These are phyloP conservation scores for Reticulitermes lucifugus DNA, from an alignment of 2,888 invertebrate genomes.

Conservation along the genomic window DNA sequence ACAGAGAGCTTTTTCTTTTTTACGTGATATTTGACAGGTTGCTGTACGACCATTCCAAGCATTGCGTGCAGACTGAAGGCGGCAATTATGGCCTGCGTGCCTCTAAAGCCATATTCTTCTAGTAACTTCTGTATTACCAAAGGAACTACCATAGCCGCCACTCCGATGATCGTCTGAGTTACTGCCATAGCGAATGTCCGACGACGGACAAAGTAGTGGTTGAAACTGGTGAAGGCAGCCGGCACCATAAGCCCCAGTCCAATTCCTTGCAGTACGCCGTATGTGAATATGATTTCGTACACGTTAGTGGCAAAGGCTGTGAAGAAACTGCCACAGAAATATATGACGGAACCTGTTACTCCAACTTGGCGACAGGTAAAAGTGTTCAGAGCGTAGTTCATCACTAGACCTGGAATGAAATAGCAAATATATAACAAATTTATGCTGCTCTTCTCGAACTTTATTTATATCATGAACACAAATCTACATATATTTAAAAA, in stretches of 20 bases:
- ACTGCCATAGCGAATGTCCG: conserved; percentile 80
- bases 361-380: conserved; percentile 77
- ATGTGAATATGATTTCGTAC: conserved; percentile 73
- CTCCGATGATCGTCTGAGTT: conserved; percentile 76
- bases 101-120: conserved; percentile 75
- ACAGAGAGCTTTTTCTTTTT: not conserved
- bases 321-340: conserved; percentile 70
- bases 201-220: conserved; percentile 78
- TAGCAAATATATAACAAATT: not conserved
- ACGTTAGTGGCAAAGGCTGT: conserved; percentile 74
- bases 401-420: conserved; percentile 71
- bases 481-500: too few relatives aligned
- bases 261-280: conserved; percentile 73
- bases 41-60: conserved; percentile 71
- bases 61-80: conserved; percentile 76
- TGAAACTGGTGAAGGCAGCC: conserved; percentile 78
- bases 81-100: conserved; percentile 72
- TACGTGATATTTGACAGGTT: conserved; percentile 58
- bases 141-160: conserved; percentile 77
- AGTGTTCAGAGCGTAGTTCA: conserved; percentile 74
- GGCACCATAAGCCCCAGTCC: conserved; percentile 81
- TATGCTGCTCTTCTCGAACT: too few relatives aligned
- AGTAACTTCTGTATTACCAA: conserved; percentile 72
- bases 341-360: conserved; percentile 71
- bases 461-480: too few relatives aligned